phyloP scores from a whole-genome alignment of 1,140 invertebrate species.

The Teleogryllus occipitalis region DNA sequence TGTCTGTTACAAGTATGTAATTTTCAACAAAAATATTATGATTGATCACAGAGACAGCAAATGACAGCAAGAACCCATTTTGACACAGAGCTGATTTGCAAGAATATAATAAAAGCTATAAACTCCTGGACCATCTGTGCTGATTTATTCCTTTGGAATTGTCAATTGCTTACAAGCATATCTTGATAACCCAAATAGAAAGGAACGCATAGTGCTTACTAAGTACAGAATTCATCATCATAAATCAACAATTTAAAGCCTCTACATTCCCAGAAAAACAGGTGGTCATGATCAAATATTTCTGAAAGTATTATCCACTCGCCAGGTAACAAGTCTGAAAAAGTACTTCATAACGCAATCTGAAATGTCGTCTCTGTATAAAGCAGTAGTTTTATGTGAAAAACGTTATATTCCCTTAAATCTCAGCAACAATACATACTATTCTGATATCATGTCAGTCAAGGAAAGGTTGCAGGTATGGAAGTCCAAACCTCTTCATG shows the following conservation, averaged over 20 bases:
- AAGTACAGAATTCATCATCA: neutral
- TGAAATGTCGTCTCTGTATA: neutral
- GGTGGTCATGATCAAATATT: neutral
- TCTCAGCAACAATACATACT: neutral
- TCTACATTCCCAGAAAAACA: neutral
- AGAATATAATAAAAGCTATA: too few species aligned
- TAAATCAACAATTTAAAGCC: neutral
- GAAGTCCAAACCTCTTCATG: neutral
- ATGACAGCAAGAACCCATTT: too few species aligned
- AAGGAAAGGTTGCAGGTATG: neutral
- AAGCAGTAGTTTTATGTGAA: neutral
- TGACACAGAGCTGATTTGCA: too few species aligned
- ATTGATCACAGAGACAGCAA: too few species aligned
- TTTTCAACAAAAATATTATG: too few species aligned
- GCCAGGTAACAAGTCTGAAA: neutral
- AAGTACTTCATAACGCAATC: neutral
- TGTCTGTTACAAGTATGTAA: too few species aligned
- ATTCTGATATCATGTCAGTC: neutral
- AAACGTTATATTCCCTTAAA: neutral
- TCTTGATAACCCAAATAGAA: neutral
- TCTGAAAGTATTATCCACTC: neutral
- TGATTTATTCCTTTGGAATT: too few species aligned
- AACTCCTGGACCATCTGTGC: too few species aligned
- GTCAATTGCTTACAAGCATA: too few species aligned
- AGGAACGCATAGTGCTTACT: neutral